phyloP scores from a whole-genome alignment of 2,797 vertebrate species.

The Tangara arthus region DNA sequence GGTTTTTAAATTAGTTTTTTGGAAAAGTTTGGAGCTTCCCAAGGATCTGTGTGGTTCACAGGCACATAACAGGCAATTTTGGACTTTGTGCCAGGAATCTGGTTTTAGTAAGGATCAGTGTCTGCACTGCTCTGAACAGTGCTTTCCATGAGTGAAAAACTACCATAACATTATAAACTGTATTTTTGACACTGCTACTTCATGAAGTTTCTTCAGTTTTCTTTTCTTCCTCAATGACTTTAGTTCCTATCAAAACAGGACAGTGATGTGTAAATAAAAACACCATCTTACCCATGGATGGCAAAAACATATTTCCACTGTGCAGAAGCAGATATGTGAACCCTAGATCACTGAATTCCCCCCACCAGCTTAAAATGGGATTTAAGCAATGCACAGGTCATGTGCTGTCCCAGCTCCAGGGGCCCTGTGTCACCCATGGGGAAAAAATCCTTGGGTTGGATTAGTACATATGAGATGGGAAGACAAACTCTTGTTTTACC shows the following conservation, averaged over 20 bases:
- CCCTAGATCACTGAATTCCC: rapidly evolving
- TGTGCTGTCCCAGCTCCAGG: background rate
- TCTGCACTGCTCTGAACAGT: background rate
- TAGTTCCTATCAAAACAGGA: background rate
- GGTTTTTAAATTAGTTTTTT: background rate
- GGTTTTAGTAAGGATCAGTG: background rate
- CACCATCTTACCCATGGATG: background rate
- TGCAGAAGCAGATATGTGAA: background rate
- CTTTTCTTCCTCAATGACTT: background rate
- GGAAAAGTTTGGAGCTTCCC: background rate
- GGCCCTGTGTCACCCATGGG: rapidly evolving
- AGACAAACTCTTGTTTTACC: background rate
- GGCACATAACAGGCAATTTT: too few relatives aligned
- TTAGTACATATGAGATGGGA: background rate
- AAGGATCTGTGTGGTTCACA: background rate
- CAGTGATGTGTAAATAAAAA: background rate
- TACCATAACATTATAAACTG: background rate
- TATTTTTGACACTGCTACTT: background rate
- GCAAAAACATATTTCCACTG: rapidly evolving
- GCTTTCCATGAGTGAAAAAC: background rate
- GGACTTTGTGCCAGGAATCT: rapidly evolving
- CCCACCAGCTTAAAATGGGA: background rate
- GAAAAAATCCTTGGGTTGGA: background rate
- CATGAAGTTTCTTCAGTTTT: background rate
- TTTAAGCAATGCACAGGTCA: background rate